phyloP scores from a whole-genome alignment of 2,888 invertebrate species.

The Leucophenga maculata region DNA sequence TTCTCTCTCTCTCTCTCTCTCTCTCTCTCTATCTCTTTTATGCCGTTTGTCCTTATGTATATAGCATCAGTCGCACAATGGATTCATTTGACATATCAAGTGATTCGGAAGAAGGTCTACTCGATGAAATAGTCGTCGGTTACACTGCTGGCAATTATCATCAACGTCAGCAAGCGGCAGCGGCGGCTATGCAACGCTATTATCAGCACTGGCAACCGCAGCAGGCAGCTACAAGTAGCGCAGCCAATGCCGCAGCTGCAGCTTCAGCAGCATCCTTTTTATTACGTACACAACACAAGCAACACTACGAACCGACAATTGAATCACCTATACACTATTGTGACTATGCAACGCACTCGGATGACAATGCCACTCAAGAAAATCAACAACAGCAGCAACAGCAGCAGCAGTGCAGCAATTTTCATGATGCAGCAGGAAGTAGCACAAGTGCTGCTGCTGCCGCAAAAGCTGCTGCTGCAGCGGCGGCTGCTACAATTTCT shows the following conservation, averaged over 20 bases:
- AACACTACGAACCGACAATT: constrained; percentile 65
- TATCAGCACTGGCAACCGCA: constrained; percentile 29
- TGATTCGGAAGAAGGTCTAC: constrained; percentile 71
- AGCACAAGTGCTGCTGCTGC: constrained; percentile 49
- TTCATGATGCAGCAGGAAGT: constrained; percentile 43
- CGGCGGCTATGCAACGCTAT: constrained; percentile 51
- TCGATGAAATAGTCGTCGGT: constrained; percentile 71
- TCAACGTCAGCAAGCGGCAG: constrained; percentile 38
- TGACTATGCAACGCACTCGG: constrained; percentile 69
- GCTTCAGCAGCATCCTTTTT: constrained; percentile 41
- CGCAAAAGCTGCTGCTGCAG: not conserved
- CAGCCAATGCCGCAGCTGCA: not conserved
- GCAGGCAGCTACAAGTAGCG: not conserved
- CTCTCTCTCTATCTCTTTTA: constrained; percentile 18
- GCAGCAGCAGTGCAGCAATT: constrained; percentile 56
- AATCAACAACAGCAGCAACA: constrained; percentile 43
- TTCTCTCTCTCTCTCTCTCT: constrained; percentile 19
- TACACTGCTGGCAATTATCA: constrained; percentile 48
- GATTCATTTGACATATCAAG: constrained; percentile 72
- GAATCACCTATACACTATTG: constrained; percentile 71
- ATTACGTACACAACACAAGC: constrained; percentile 49
- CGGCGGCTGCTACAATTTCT: constrained; percentile 6
- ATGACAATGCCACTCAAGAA: constrained; percentile 66
- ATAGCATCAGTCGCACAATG: constrained; percentile 70
- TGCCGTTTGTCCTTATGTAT: not conserved